phyloP scores from a whole-genome alignment of 2,113 vertebrate genomes.

The Carassius gibelio region DNA sequence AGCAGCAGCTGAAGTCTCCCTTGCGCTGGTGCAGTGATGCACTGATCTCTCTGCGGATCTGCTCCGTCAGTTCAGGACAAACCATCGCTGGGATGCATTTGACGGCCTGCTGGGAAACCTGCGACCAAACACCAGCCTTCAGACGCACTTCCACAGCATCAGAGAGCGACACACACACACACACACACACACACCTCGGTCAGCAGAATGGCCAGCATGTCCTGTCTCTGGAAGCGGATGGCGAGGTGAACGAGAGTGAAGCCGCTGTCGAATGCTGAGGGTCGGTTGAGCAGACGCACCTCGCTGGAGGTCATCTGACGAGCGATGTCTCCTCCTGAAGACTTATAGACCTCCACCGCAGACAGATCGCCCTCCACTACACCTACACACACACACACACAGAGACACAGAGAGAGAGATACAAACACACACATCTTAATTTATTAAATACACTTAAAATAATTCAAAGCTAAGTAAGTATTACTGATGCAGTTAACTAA shows the following conservation, averaged over 20 bases:
- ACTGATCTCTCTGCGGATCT: constrained; percentile 93
- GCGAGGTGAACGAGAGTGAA: constrained; percentile 96
- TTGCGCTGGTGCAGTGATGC: constrained; percentile 96
- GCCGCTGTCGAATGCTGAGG: constrained; percentile 94
- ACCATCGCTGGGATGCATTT: constrained; percentile 99
- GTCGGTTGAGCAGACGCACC: constrained; percentile 90
- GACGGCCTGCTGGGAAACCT: constrained; percentile 94
- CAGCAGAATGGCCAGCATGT: constrained; percentile 95
- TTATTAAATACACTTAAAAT: too few species aligned
- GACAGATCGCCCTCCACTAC: constrained; percentile 95
- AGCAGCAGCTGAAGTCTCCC: constrained; percentile 97
- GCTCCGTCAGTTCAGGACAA: constrained; percentile 94
- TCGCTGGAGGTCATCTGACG: constrained; percentile 93
- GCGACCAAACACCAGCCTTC: constrained; percentile 10
- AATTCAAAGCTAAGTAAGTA: too few species aligned
- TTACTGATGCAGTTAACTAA: too few species aligned
- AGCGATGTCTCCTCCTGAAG: constrained; percentile 92
- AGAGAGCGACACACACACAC: not conserved
- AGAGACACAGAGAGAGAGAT: not conserved
- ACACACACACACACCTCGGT: constrained; percentile 84
- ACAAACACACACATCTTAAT: too few species aligned
- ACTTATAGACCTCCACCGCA: constrained; percentile 94
- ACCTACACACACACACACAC: constrained; percentile 70
- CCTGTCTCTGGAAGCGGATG: constrained; percentile 97
- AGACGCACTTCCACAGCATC: constrained; percentile 8